Evolutionary conservation across 2,113 vertebrate genomes (phyloP).

Genomic region (Strigops habroptila): DNA sequence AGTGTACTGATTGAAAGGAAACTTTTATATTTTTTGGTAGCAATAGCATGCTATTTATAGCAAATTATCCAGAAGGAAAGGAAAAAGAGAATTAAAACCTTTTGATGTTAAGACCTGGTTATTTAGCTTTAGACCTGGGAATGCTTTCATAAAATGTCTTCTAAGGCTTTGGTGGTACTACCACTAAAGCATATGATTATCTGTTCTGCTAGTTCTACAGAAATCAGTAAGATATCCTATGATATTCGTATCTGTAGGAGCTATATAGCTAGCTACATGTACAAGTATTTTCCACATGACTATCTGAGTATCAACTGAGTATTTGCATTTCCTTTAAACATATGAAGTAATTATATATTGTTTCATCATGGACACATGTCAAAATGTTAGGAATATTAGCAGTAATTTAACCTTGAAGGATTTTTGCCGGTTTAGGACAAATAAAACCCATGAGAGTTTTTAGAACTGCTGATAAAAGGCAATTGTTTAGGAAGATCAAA

Average conservation of each 20-base stretch:
- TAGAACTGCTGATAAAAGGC: neutral
- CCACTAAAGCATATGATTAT: neutral
- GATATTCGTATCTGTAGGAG: neutral
- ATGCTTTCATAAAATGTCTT: neutral
- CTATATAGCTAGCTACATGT: neutral
- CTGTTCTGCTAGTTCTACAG: neutral
- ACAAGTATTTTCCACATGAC: neutral
- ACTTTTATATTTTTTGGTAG: neutral
- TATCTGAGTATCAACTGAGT: neutral
- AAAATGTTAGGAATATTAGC: neutral
- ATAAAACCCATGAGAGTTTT: neutral
- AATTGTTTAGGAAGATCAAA: neutral
- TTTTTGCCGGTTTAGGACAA: neutral
- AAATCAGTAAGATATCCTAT: neutral
- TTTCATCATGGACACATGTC: neutral
- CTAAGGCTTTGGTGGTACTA: neutral
- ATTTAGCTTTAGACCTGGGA: neutral
- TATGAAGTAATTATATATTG: neutral
- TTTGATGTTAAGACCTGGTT: neutral
- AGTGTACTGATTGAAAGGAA: conserved; percentile 6
- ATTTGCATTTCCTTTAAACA: neutral
- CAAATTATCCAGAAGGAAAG: neutral
- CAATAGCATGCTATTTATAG: neutral
- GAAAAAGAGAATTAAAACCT: neutral
- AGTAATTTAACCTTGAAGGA: neutral